phyloP scores from a whole-genome alignment of 2,113 vertebrate species.

The Butorides virescens region DNA sequence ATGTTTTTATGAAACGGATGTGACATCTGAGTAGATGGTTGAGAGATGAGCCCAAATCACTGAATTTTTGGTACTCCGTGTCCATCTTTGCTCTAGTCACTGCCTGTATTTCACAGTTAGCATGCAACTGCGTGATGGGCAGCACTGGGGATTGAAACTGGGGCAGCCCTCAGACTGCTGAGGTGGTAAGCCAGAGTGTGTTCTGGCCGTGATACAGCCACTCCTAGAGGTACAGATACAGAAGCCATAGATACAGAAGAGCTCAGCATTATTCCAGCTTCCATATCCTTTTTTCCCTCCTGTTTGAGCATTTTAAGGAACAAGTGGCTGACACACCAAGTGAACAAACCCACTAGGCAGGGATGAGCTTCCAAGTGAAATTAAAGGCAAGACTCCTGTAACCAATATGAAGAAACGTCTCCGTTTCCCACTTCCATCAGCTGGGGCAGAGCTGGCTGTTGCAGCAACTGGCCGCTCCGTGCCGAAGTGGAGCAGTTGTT shows the following conservation, averaged over 20 bases:
- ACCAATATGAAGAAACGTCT: accelerated
- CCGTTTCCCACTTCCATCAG: not conserved
- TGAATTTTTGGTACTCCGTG: not conserved
- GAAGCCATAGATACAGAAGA: not conserved
- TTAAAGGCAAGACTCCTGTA: not conserved
- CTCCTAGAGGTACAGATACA: not conserved
- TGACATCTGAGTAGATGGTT: not conserved
- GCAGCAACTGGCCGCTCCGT: not conserved
- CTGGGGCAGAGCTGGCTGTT: not conserved
- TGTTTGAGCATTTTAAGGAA: not conserved
- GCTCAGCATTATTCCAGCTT: not conserved
- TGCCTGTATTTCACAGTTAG: not conserved
- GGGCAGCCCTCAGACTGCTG: not conserved
- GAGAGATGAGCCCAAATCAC: not conserved
- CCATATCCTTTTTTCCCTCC: not conserved
- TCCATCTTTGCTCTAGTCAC: not conserved
- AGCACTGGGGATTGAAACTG: not conserved
- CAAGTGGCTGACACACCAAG: accelerated
- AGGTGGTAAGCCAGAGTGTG: not conserved
- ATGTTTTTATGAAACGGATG: not conserved
- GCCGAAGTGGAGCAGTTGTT: not conserved
- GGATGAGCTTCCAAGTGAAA: not conserved
- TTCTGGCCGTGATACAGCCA: not conserved
- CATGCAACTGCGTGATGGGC: accelerated
- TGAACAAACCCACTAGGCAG: not conserved